Evolutionary conservation across 2,888 invertebrate genomes (phyloP), one percentile per base, ranked within the genome.

Genomic region (Neelides folsomi): DNA sequence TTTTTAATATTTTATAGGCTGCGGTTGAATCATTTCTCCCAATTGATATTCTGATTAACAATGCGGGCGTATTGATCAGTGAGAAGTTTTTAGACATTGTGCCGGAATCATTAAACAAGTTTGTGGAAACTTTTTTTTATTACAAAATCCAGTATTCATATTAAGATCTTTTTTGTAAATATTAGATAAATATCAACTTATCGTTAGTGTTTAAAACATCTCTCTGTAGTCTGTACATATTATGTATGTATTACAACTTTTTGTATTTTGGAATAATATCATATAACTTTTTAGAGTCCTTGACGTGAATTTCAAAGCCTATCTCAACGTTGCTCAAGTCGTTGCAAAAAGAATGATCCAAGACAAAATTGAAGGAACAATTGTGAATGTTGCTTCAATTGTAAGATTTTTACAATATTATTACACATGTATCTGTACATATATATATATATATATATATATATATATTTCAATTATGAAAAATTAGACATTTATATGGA

Each of bases 41-140:
- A 54, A 77, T 92, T 60, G 85, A 93, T 71, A 77, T 87, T 10
- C 70, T 93, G 36, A 88, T 93, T 0, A 93, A 93, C 67, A 93
- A 92, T 75, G 93, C 93, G 2, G 93, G 81, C 1, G 71, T 84
- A 19, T 82, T 82, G 3, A 69, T 76, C 41, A 75, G 85, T 37
- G 79, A 79, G 59, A 78, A 84, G 0, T 83, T 92, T 66, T 71
- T 81, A 1, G 77, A 83, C 45, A 73, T 81, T 40, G 76, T 77
- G 3, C 76, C 81, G 54, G 75, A 80, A 52, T 79, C 80, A 59
- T 78, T 85, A 66, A 86, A 92, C 69, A 75, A 73, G 82, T 82
- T 75, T 7, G 27, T 27, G 7, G 3, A 27, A 7, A 27, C 3
- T 27, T 3, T 5, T 27, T 3, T 27, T 73, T 72, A n/a, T 69